Percentiles rank a stretch among this genome's conserved stretches.
phyloP scores from a whole-genome alignment of 1,140 invertebrate genomes.

The Pararge aegeria region DNA sequence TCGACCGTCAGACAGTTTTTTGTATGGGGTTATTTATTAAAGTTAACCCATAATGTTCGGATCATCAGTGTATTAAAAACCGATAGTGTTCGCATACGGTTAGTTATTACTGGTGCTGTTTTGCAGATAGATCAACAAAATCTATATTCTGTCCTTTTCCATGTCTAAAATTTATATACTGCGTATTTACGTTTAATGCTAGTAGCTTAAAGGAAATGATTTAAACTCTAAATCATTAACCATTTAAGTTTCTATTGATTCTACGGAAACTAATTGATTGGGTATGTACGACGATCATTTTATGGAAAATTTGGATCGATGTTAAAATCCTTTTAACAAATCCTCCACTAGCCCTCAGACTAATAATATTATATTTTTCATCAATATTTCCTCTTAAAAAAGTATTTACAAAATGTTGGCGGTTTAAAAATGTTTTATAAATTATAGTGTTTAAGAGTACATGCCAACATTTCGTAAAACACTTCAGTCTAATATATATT shows the following conservation, averaged over 20 bases:
- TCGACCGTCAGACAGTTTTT: too few species aligned
- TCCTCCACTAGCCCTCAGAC: background rate
- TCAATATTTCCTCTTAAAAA: slow-evolving; percentile 24
- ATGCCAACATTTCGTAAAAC: slow-evolving; percentile 63
- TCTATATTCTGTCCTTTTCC: too few species aligned
- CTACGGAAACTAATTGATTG: too few species aligned
- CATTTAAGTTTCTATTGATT: too few species aligned
- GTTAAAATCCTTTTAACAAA: background rate
- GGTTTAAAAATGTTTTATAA: slow-evolving; percentile 41
- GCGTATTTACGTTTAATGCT: background rate
- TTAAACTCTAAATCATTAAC: background rate
- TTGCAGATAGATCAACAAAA: too few species aligned
- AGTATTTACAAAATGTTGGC: slow-evolving; percentile 71
- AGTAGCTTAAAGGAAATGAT: background rate
- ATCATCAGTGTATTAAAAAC: too few species aligned
- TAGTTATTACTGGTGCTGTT: too few species aligned
- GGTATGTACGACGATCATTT: too few species aligned
- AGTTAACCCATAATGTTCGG: too few species aligned
- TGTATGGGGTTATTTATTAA: too few species aligned
- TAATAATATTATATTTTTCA: slow-evolving; percentile 2
- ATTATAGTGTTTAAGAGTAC: slow-evolving; percentile 52
- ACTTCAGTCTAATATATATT: slow-evolving; percentile 73
- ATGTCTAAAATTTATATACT: background rate
- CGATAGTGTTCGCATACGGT: too few species aligned
- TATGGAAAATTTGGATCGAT: background rate